Conservation (phyloP, 2,888 invertebrate species). For the Drosophila austrosaltans region DNA sequence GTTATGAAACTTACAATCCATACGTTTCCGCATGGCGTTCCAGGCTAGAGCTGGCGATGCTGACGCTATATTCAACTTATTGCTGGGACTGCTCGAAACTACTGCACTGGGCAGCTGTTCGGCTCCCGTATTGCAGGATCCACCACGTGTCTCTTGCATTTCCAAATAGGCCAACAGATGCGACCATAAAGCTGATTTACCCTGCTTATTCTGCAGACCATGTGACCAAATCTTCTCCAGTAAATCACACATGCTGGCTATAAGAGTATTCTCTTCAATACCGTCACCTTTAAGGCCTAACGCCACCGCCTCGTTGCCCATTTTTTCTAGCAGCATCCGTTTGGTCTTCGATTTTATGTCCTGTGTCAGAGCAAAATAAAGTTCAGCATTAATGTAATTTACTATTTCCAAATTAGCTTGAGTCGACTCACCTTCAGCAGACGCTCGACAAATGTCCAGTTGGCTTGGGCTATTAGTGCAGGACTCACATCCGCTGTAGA, state of each 20-base stretch:
- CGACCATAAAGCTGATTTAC: conserved; percentile 98
- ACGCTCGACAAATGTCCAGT: conserved; percentile 99
- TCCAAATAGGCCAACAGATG: conserved; percentile 96
- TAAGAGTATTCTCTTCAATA: conserved; percentile 98
- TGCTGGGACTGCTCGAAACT: conserved; percentile 57
- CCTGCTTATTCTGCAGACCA: conserved; percentile 96
- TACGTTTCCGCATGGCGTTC: conserved; percentile 95
- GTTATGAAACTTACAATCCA: conserved; percentile 90
- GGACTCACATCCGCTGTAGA: conserved; percentile 86
- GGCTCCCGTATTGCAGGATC: conserved; percentile 76
- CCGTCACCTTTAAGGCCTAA: conserved; percentile 94
- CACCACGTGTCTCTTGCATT: conserved; percentile 87
- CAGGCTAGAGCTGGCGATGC: conserved; percentile 91
- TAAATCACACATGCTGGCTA: conserved; percentile 98
- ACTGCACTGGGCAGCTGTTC: conserved; percentile 60
- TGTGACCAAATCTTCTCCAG: conserved; percentile 99
- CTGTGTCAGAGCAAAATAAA: conserved; percentile 82
- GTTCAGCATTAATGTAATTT: not conserved
- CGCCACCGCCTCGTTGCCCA: conserved; percentile 98
- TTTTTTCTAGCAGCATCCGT: conserved; percentile 98
- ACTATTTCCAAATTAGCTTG: too few species aligned
- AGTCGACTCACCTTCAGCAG: conserved; percentile 90
- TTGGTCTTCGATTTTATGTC: conserved; percentile 98
- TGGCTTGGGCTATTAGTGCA: conserved; percentile 96
- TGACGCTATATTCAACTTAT: conserved; percentile 66